Evolutionary conservation across 2,888 invertebrate species (phyloP).

Genomic region (Rhorus exstirpatorius): DNA sequence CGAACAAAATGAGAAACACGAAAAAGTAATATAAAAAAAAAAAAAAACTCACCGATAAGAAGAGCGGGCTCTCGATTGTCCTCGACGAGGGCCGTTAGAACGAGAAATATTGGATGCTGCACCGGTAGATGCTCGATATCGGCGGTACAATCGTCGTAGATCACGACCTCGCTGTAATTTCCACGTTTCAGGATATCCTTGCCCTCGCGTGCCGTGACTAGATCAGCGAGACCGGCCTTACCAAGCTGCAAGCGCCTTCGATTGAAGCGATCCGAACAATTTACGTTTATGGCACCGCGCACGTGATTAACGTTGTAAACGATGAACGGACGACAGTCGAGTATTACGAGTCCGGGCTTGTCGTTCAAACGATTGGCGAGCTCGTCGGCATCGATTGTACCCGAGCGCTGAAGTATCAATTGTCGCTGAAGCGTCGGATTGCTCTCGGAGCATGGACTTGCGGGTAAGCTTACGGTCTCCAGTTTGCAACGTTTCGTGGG

Average conservation of each 20-base stretch:
- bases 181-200: constrained; percentile 88
- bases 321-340: constrained; percentile 91
- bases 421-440: constrained; percentile 86
- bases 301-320: constrained; percentile 91
- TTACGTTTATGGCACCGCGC: constrained; percentile 90
- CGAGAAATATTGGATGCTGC: constrained; percentile 89
- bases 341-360: constrained; percentile 83
- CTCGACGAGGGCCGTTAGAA: constrained; percentile 89
- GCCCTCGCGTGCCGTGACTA: constrained; percentile 89
- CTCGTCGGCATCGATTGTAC: constrained; percentile 87
- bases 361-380: constrained; percentile 86
- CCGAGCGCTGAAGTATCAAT: constrained; percentile 87
- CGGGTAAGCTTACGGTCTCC: constrained; percentile 87
- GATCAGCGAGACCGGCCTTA: constrained; percentile 89
- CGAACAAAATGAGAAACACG: background rate
- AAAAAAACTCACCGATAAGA: constrained; percentile 88
- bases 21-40: too few species aligned
- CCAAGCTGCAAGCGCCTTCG: constrained; percentile 90
- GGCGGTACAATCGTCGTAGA: constrained; percentile 90
- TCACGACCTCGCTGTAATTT: constrained; percentile 88
- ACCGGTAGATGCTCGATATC: constrained; percentile 88
- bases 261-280: constrained; percentile 91
- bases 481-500: constrained; percentile 87
- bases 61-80: constrained; percentile 90
- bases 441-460: constrained; percentile 88